phyloP scores from a whole-genome alignment of 2,797 vertebrate species.

The Arnoldichthys spilopterus region DNA sequence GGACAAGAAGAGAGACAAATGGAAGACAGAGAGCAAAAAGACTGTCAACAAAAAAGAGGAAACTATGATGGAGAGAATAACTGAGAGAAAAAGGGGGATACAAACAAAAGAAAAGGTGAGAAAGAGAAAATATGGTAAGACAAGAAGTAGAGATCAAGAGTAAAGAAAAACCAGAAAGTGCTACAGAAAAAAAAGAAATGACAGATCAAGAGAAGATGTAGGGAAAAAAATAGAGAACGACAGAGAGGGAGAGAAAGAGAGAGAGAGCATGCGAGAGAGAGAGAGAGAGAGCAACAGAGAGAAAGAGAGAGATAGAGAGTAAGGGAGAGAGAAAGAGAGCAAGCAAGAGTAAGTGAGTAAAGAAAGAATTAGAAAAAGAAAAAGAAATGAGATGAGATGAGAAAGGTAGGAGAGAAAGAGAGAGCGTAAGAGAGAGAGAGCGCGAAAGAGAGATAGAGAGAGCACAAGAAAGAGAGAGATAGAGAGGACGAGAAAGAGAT shows the following conservation, averaged over 20 bases:
- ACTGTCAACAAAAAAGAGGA: no score
- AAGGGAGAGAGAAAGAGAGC: neutral
- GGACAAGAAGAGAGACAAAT: neutral
- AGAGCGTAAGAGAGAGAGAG: neutral
- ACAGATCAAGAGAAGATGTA: neutral
- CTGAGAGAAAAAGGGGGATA: neutral
- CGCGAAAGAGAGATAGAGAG: neutral
- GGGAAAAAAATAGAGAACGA: neutral
- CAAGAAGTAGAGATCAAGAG: neutral
- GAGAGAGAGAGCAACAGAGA: neutral
- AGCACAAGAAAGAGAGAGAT: neutral
- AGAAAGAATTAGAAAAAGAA: neutral
- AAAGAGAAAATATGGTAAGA: neutral
- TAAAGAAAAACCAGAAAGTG: neutral
- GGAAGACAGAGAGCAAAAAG: no score
- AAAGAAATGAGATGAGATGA: no score
- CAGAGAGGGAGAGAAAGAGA: neutral
- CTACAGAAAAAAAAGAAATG: neutral
- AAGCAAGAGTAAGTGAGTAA: neutral
- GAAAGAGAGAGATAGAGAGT: neutral
- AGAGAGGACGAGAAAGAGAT: neutral
- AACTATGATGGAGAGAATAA: neutral
- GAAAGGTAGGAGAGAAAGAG: neutral
- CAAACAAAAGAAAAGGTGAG: neutral
- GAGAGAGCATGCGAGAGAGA: neutral